Conservation (phyloP, 23 tunicate species). For the Ascidia mentula region DNA sequence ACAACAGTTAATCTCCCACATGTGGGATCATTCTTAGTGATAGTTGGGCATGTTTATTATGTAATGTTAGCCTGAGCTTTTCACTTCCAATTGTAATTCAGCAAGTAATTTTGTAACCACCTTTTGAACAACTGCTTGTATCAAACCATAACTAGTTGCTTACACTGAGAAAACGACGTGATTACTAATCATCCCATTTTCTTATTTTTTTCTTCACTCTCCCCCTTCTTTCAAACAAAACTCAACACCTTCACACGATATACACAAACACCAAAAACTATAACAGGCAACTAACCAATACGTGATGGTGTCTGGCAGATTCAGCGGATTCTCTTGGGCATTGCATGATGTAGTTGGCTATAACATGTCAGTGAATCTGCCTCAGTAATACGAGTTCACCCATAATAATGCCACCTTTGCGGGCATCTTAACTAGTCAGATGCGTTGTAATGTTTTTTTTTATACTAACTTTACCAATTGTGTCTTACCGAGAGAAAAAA, state of each 20-base stretch:
- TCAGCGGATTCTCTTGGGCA: not conserved
- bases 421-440: too few relatives aligned
- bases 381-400: not conserved
- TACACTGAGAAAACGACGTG: slow-evolving; percentile 20
- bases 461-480: slow-evolving; percentile 1
- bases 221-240: slow-evolving; percentile 10
- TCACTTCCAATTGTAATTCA: not conserved
- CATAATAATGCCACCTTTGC: too few relatives aligned
- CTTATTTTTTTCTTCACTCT: slow-evolving; percentile 27
- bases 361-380: not conserved
- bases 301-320: not conserved
- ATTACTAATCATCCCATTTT: slow-evolving; percentile 48
- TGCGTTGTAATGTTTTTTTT: not conserved
- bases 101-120: not conserved
- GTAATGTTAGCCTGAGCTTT: slow-evolving; percentile 5
- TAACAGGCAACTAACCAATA: slow-evolving; percentile 3
- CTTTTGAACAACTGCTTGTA: not conserved
- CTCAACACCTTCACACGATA: not conserved
- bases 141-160: slow-evolving; percentile 24
- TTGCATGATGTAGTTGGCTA: slow-evolving; percentile 10
- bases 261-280: not conserved
- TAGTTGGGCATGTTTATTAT: not conserved
- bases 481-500: not conserved
- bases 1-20: not conserved
- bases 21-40: not conserved